Conservation (phyloP, 2,113 vertebrate genomes). For the Gyps fulvus region DNA sequence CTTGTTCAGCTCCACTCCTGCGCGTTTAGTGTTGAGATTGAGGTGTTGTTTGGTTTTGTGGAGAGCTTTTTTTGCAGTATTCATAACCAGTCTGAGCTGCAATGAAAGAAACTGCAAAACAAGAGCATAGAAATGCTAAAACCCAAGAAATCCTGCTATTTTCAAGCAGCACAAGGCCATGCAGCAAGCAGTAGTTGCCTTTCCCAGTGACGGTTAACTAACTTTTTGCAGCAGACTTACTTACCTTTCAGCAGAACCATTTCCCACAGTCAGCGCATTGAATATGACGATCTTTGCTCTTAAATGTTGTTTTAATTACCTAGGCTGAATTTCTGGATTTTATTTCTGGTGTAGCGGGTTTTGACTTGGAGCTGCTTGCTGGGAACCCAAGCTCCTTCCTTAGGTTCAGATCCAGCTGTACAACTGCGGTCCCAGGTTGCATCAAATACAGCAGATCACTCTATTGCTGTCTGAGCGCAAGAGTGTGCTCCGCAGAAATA, state of each 20-base stretch:
- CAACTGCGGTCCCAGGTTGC: too few species aligned
- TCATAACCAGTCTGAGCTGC: not conserved
- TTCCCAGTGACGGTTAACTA: not conserved
- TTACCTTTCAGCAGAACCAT: not conserved
- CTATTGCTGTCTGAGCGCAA: not conserved
- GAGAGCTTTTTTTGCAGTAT: not conserved
- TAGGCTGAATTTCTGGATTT: not conserved
- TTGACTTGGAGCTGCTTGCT: not conserved
- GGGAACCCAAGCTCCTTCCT: not conserved
- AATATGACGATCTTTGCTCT: too few species aligned
- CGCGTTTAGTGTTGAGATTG: not conserved
- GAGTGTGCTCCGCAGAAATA: not conserved
- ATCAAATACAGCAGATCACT: not conserved
- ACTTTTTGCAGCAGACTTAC: not conserved
- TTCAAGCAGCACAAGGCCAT: not conserved
- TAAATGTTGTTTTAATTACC: not conserved
- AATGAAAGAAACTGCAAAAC: not conserved
- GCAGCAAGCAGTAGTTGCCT: not conserved
- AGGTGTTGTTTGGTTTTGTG: not conserved
- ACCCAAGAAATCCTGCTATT: not conserved
- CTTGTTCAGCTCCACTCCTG: not conserved
- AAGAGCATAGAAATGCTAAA: not conserved
- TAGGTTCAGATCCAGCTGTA: not conserved
- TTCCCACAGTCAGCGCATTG: not conserved
- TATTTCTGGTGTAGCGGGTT: not conserved